Evolutionary conservation across 2,797 vertebrate genomes (phyloP).

Genomic region (Chrosomus eos): DNA sequence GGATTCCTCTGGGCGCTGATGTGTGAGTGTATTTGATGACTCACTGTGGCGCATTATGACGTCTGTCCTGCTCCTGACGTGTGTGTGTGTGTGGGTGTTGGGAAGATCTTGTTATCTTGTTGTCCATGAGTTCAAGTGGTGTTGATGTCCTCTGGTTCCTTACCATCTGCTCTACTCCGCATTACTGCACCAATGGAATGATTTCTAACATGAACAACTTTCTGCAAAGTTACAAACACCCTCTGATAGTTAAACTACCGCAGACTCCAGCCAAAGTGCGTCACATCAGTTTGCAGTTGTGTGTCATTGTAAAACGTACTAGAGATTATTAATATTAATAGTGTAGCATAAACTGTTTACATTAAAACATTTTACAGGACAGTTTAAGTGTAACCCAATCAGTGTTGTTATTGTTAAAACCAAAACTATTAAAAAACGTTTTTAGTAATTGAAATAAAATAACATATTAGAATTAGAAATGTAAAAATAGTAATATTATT

Average conservation of each 20-base stretch:
- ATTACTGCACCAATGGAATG: background rate
- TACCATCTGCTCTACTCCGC: too few relatives aligned
- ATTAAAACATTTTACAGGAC: background rate
- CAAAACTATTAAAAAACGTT: background rate
- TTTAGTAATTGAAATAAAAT: background rate
- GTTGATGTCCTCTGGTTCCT: background rate
- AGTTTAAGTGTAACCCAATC: background rate
- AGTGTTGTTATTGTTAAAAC: background rate
- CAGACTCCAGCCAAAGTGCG: background rate
- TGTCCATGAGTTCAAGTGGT: constrained; percentile 13
- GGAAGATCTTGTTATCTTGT: constrained; percentile 23
- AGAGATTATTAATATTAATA: background rate
- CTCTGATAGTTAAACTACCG: background rate
- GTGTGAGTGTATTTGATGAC: constrained; percentile 54
- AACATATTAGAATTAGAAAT: background rate
- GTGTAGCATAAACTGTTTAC: background rate
- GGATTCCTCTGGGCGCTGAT: constrained; percentile 14
- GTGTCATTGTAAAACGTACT: background rate
- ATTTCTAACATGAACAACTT: background rate
- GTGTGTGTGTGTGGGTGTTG: constrained; percentile 26
- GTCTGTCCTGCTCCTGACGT: constrained; percentile 9
- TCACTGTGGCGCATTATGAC: constrained; percentile 60
- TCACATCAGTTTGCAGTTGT: background rate
- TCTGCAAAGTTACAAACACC: background rate
- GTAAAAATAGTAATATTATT: background rate